Evolutionary conservation across 1,140 invertebrate species (phyloP), one percentile per base, ranked within the genome.

Genomic region (Papilio dardanus): DNA sequence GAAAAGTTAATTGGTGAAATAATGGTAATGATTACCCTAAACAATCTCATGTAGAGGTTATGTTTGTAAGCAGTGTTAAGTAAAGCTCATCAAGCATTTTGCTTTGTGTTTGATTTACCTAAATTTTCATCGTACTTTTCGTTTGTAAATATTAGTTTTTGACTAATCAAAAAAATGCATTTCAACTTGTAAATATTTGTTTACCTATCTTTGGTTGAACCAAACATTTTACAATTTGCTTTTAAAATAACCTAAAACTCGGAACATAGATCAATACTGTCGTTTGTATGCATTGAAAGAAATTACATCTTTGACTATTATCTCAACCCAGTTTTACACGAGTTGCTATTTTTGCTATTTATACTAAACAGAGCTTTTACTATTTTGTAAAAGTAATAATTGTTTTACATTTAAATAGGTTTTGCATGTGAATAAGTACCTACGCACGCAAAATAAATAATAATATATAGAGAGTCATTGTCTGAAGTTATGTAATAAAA

Each of bases 131-230:
- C 24, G 24, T 62, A 62, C 54, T 28, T 14, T 62, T 62, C 12
- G 24, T 62, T 62, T 62, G 54, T 62, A 62, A 28, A 62, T 24
- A 62, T 28, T 62, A 5, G 24, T 28, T 62, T 14, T 62, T 62
- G 21, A 62, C 24, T 62, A 62, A 62, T 62, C 10, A 62, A 24
- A 62, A 28, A 62, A 62, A 21, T 62, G 54, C 54, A 62, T 62
- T 62, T 24, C 54, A 28, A 30, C 12, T 62, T 62, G 54, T 28
- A 28, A 62, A 62, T 28, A 28, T 62, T 62, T 62, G 24, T 10
- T 24, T 24, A 54, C 50, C 46, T 50, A n/a, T 50, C n/a, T 58
- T 58, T 24, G 54, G 21, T 62, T 62, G 28, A 14, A 28, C 3
- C 8, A 62, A 62, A 62, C 12, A 30, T 62, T 62, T 50, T 50